Conservation (phyloP, 2,888 invertebrate species). For the Gandaritis pyraliata region DNA sequence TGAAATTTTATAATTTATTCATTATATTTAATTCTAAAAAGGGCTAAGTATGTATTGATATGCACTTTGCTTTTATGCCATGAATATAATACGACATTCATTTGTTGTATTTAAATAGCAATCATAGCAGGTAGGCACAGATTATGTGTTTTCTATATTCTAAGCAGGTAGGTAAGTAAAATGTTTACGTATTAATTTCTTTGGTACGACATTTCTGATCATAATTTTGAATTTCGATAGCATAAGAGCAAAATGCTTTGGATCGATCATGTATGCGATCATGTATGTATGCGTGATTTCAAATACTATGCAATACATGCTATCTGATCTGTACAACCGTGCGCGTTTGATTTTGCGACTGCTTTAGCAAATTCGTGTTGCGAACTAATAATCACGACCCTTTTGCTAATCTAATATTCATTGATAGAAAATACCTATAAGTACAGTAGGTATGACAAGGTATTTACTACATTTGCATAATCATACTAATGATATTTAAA, state of each 20-base stretch:
- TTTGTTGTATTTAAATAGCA: conserved; percentile 1
- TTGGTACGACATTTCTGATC: conserved; percentile 14
- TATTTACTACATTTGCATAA: not conserved
- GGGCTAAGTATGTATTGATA: conserved; percentile 42
- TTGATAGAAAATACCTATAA: not conserved
- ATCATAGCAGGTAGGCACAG: too few species aligned
- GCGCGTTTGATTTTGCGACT: not conserved
- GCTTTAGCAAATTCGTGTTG: not conserved
- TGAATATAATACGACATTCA: not conserved
- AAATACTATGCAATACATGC: conserved; percentile 5
- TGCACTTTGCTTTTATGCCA: conserved; percentile 27
- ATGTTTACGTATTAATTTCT: conserved; percentile 21
- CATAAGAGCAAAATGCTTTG: conserved; percentile 28
- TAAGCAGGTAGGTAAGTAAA: not conserved
- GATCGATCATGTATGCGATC: conserved; percentile 7
- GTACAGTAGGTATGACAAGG: not conserved
- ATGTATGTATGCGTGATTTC: conserved; percentile 9
- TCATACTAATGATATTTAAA: conserved; percentile 1
- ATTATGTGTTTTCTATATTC: too few species aligned
- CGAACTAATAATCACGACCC: not conserved
- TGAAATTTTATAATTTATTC: conserved; percentile 46
- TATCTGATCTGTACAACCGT: conserved; percentile 7
- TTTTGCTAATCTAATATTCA: not conserved
- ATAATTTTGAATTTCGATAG: conserved; percentile 11
- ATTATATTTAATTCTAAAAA: conserved; percentile 51